Percentiles rank a stretch among this genome's conserved stretches.
phyloP scores from a whole-genome alignment of 2,113 vertebrate genomes.

The Tupaia tana region DNA sequence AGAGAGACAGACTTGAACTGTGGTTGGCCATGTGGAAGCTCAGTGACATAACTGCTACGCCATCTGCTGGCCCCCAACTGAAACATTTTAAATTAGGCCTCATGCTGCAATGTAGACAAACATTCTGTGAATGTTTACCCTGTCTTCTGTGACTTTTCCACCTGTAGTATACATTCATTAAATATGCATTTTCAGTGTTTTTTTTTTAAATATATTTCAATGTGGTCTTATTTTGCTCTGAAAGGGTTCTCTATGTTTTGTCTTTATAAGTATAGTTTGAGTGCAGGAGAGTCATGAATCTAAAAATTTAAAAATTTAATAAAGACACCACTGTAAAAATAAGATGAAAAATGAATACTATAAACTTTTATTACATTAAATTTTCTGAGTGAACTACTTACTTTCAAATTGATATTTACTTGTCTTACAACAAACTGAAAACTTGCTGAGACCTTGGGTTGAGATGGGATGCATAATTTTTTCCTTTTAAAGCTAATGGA shows the following conservation, averaged over 20 bases:
- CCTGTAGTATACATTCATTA: neutral
- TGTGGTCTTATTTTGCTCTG: neutral
- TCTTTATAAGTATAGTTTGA: neutral
- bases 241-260: neutral
- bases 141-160: neutral
- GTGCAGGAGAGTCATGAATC: neutral
- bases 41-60: too few relatives aligned
- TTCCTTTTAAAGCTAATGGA: constrained; percentile 41
- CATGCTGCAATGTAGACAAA: neutral
- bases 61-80: too few relatives aligned
- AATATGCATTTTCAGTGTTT: too few relatives aligned
- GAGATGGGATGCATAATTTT: neutral
- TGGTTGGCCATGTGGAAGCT: too few relatives aligned
- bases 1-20: too few relatives aligned
- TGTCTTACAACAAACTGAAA: constrained; percentile 3
- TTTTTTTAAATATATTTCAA: neutral
- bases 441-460: neutral
- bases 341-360: neutral
- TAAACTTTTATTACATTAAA: neutral
- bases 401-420: neutral
- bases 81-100: neutral
- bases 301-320: neutral
- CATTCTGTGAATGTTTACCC: neutral
- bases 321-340: neutral
- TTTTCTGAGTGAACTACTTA: neutral